A percentile compares a stretch with the other conserved stretches of the same genome.
Conservation (phyloP, 2,113 vertebrate species). For the Brachionichthys hirsutus region DNA sequence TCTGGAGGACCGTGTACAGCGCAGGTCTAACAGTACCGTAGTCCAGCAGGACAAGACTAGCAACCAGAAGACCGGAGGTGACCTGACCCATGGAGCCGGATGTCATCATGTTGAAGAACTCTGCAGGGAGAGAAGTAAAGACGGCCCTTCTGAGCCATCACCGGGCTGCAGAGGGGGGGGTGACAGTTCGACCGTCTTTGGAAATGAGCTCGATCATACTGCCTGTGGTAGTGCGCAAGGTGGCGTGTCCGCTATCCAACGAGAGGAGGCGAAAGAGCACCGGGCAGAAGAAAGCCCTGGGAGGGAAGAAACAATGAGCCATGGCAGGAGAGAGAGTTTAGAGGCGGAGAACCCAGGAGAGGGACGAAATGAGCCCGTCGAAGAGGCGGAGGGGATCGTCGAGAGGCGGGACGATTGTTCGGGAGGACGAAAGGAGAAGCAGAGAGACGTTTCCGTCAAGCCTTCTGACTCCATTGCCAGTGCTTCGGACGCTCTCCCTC, state of each 20-base stretch:
- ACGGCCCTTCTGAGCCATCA: conserved; percentile 11
- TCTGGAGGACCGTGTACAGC: conserved; percentile 50
- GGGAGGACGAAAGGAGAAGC: conserved; percentile 20
- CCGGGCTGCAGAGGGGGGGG: conserved; percentile 20
- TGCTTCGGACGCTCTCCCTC: conserved; percentile 27
- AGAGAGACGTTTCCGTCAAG: conserved; percentile 17
- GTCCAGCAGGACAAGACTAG: conserved; percentile 49
- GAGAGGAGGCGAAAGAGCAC: conserved; percentile 23
- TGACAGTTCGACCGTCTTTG: conserved; percentile 28
- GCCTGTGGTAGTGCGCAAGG: conserved; percentile 17
- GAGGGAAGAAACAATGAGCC: conserved; percentile 20
- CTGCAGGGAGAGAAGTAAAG: conserved; percentile 27
- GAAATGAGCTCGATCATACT: conserved; percentile 25
- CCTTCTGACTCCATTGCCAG: conserved; percentile 15
- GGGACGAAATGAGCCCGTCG: conserved; percentile 17
- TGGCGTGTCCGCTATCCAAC: conserved; percentile 8
- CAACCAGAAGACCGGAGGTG: conserved; percentile 29
- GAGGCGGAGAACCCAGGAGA: conserved; percentile 14
- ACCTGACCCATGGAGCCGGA: conserved; percentile 15
- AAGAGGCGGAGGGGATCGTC: conserved; percentile 18
- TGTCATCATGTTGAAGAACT: conserved; percentile 29
- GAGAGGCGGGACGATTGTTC: conserved; percentile 19
- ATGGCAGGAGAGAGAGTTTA: conserved; percentile 12
- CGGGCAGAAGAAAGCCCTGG: conserved; percentile 25
- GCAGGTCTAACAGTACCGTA: conserved; percentile 30